Conservation (phyloP, 2,113 vertebrate genomes). For the Siniperca chuatsi region DNA sequence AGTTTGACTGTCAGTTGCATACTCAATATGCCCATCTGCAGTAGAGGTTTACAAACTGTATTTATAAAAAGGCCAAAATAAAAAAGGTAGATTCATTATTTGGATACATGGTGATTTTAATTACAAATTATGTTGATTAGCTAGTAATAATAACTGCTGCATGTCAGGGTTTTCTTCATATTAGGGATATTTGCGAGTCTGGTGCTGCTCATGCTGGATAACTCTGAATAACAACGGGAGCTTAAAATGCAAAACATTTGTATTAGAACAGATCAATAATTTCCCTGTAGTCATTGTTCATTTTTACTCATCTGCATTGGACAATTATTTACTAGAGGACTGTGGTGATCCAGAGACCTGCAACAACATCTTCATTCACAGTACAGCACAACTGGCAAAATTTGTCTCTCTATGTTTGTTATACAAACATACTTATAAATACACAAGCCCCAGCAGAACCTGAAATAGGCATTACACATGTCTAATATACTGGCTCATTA, state of each 20-base stretch:
- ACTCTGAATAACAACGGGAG: neutral
- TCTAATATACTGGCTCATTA: neutral
- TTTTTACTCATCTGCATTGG: neutral
- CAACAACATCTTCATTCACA: neutral
- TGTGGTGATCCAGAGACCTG: neutral
- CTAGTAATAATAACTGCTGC: neutral
- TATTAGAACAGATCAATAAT: neutral
- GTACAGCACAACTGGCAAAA: neutral
- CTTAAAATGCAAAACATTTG: constrained; percentile 2
- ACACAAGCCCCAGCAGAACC: neutral
- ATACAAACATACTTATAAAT: neutral
- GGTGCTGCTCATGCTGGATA: neutral
- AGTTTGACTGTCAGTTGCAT: neutral
- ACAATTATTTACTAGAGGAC: neutral
- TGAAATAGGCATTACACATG: neutral
- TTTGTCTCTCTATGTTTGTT: neutral
- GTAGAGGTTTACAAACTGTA: neutral
- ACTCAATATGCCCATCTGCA: neutral
- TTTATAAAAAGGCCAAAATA: neutral
- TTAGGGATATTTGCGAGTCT: neutral
- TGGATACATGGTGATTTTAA: neutral
- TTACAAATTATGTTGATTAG: neutral
- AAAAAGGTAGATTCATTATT: neutral
- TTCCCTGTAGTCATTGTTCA: neutral
- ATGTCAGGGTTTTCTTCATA: neutral